phyloP scores from a whole-genome alignment of 2,113 vertebrate genomes.

The Pseudorhombus dupliciocellatus region DNA sequence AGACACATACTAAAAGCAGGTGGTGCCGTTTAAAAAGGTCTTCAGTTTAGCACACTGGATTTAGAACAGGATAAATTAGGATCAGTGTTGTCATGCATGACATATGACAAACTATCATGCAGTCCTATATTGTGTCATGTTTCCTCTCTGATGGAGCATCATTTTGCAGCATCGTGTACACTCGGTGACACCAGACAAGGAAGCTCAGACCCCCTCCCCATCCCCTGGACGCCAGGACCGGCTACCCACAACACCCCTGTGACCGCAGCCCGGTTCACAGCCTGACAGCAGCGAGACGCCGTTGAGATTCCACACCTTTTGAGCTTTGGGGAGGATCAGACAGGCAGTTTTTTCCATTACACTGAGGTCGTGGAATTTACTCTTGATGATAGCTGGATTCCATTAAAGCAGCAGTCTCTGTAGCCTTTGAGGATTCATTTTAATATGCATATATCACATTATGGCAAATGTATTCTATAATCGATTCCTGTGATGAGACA shows the following conservation, averaged over 20 bases:
- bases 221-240: conserved; percentile 14
- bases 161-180: conserved; percentile 64
- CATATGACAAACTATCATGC: conserved; percentile 66
- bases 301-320: conserved; percentile 42
- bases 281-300: conserved; percentile 26
- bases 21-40: conserved; percentile 34
- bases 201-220: not conserved
- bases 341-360: conserved; percentile 72
- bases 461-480: conserved; percentile 68
- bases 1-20: not conserved
- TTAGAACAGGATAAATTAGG: conserved; percentile 69
- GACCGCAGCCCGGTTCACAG: conserved; percentile 23
- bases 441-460: conserved; percentile 72
- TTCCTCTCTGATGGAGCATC: conserved; percentile 70
- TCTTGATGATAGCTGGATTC: conserved; percentile 67
- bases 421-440: conserved; percentile 69
- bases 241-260: conserved; percentile 37
- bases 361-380: conserved; percentile 71
- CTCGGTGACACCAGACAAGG: conserved; percentile 66
- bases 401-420: conserved; percentile 55
- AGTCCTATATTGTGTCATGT: conserved; percentile 77
- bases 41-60: conserved; percentile 64
- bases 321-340: conserved; percentile 50
- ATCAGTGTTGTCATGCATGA: conserved; percentile 65
- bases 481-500: conserved; percentile 71